These are phyloP conservation scores for Chauna torquata DNA, from an alignment of 2,113 vertebrate genomes.

Conservation along the genomic window DNA sequence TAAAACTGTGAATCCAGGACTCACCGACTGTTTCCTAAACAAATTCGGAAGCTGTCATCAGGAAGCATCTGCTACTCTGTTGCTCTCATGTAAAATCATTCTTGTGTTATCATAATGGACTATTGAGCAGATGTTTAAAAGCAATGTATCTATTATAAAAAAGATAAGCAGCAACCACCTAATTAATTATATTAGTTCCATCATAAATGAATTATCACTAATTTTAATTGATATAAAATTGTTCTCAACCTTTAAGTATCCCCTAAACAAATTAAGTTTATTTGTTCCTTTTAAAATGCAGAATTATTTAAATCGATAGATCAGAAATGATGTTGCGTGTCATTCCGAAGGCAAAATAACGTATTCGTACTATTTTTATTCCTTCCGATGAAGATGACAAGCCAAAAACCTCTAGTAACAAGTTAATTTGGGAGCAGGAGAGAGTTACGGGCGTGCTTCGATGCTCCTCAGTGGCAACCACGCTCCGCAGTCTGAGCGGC, in stretches of 20 bases:
- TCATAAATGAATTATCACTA: conserved; percentile 59
- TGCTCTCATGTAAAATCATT: conserved; percentile 66
- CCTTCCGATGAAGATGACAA: not conserved
- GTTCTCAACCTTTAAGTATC: conserved; percentile 47
- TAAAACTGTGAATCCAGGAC: conserved; percentile 60
- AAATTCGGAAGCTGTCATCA: conserved; percentile 69
- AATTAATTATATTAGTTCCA: conserved; percentile 68
- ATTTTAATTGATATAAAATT: conserved; percentile 52
- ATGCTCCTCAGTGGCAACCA: not conserved
- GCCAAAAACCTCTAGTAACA: not conserved
- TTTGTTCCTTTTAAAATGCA: conserved; percentile 38
- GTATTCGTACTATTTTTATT: not conserved
- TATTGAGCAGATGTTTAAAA: conserved; percentile 66
- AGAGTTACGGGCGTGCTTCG: not conserved
- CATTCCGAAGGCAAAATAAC: not conserved
- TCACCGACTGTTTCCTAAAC: conserved; percentile 69
- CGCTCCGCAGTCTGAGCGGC: not conserved
- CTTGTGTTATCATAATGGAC: conserved; percentile 37
- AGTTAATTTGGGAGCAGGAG: not conserved
- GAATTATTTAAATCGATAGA: conserved; percentile 25
- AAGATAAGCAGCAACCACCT: conserved; percentile 40
- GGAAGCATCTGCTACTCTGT: conserved; percentile 73
- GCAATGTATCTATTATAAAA: conserved; percentile 50
- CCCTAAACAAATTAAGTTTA: conserved; percentile 36
- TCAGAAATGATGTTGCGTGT: not conserved